Evolutionary conservation across 2,797 vertebrate genomes (phyloP).

Genomic region (Erpetoichthys calabaricus): DNA sequence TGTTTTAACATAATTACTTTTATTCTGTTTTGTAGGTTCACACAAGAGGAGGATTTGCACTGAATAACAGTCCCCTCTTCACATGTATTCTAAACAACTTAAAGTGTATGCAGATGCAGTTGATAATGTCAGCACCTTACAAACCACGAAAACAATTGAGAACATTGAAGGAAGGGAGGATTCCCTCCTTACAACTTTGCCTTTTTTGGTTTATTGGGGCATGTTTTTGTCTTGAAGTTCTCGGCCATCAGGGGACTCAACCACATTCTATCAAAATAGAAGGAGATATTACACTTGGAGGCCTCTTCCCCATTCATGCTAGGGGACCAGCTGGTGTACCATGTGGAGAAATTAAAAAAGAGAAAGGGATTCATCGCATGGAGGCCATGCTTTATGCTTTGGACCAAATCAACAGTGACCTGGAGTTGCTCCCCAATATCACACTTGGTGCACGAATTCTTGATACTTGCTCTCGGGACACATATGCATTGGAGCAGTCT

Average conservation of each 20-base stretch:
- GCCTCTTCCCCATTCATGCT: slow-evolving; percentile 72
- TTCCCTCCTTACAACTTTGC: too few species aligned
- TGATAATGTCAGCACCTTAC: too few species aligned
- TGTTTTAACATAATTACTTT: too few species aligned
- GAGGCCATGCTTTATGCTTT: slow-evolving; percentile 83
- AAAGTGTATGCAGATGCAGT: too few species aligned
- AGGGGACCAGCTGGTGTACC: slow-evolving; percentile 60
- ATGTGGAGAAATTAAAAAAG: slow-evolving; percentile 71
- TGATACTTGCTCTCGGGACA: slow-evolving; percentile 79
- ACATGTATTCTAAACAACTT: too few species aligned
- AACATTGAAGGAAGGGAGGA: too few species aligned
- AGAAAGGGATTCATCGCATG: slow-evolving; percentile 75
- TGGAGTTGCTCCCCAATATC: slow-evolving; percentile 64
- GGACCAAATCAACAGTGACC: slow-evolving; percentile 72
- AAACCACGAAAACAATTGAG: too few species aligned
- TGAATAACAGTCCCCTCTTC: too few species aligned
- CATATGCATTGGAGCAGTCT: slow-evolving; percentile 74
- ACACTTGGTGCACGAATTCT: slow-evolving; percentile 70
- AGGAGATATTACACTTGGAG: slow-evolving; percentile 71
- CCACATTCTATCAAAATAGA: slow-evolving; percentile 67
- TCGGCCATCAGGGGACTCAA: slow-evolving; percentile 48
- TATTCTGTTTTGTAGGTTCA: too few species aligned
- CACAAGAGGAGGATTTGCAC: too few species aligned
- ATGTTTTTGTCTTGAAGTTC: slow-evolving; percentile 12
- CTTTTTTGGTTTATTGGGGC: too few species aligned